phyloP scores from a whole-genome alignment of 2,113 vertebrate species.

The Nematolebias whitei region DNA sequence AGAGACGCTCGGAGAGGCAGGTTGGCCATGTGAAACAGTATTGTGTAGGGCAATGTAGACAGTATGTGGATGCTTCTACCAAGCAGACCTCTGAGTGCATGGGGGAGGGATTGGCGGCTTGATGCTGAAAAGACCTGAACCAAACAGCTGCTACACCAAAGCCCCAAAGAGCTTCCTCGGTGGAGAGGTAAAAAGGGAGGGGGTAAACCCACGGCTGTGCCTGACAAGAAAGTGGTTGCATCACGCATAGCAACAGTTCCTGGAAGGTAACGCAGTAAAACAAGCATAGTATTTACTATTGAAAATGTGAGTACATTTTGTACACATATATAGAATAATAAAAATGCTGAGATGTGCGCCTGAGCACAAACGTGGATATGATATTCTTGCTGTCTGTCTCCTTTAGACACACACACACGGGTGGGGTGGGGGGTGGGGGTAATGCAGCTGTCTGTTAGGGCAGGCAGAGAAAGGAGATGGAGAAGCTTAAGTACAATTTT shows the following conservation, averaged over 20 bases:
- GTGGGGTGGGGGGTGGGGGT: neutral
- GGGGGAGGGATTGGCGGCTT: slow-evolving; percentile 66
- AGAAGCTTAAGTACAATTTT: slow-evolving; percentile 63
- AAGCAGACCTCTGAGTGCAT: slow-evolving; percentile 60
- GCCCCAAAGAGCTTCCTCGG: slow-evolving; percentile 72
- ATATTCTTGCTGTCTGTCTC: neutral
- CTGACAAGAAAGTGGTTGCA: slow-evolving; percentile 78
- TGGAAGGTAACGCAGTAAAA: slow-evolving; percentile 59
- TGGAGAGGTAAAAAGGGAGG: slow-evolving; percentile 60
- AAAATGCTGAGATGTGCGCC: slow-evolving; percentile 9
- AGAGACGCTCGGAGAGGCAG: slow-evolving; percentile 59
- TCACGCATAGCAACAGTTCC: slow-evolving; percentile 79
- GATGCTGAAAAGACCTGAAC: slow-evolving; percentile 77
- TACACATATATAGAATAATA: slow-evolving; percentile 57
- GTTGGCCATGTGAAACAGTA: slow-evolving; percentile 74
- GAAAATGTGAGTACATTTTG: slow-evolving; percentile 23
- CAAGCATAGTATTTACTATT: slow-evolving; percentile 44
- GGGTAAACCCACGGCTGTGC: slow-evolving; percentile 58
- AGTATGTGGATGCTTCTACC: slow-evolving; percentile 72
- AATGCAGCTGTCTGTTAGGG: slow-evolving; percentile 71
- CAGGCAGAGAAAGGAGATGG: slow-evolving; percentile 70
- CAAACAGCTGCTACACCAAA: slow-evolving; percentile 76
- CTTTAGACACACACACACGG: neutral
- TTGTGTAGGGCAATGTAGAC: slow-evolving; percentile 76
- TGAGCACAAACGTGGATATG: slow-evolving; percentile 24